Evolutionary conservation across 2,888 invertebrate genomes (phyloP).

Genomic region (Dryococelus australis): DNA sequence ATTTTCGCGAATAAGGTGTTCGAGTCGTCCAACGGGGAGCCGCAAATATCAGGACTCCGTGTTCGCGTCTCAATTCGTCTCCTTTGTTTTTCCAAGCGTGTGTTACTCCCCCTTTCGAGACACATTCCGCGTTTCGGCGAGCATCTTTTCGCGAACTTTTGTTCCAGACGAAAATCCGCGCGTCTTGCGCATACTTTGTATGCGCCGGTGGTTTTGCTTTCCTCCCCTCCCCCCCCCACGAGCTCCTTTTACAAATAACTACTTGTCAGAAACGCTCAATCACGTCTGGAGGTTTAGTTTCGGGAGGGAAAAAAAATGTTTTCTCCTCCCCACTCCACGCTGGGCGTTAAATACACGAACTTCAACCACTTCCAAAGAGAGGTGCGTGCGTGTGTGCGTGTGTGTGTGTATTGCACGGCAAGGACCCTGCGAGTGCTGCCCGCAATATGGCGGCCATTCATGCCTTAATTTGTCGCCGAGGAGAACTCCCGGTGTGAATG

Average conservation of each 20-base stretch:
- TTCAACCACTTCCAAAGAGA: too few relatives aligned
- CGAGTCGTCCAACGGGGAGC: not conserved
- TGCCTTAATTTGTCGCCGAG: not conserved
- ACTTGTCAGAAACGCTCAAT: conserved; percentile 43
- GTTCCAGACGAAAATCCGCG: not conserved
- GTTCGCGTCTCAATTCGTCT: too few relatives aligned
- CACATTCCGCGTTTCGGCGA: not conserved
- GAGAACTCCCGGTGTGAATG: not conserved
- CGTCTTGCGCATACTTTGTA: conserved; percentile 34
- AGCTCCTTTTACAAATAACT: conserved; percentile 42
- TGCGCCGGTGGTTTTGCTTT: conserved; percentile 32
- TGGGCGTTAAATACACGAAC: not conserved
- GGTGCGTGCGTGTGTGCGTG: too few relatives aligned
- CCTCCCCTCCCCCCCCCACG: not conserved
- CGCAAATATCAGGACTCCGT: too few relatives aligned
- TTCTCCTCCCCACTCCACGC: not conserved
- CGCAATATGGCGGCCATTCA: conserved; percentile 9
- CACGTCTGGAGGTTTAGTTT: conserved; percentile 33
- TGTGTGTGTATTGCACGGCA: not conserved
- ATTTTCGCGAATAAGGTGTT: conserved; percentile 31
- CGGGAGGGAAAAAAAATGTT: not conserved
- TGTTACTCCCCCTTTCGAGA: too few relatives aligned
- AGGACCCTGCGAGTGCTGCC: not conserved
- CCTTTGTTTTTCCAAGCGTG: too few relatives aligned
- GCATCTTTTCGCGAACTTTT: conserved; percentile 19